Percentiles rank a stretch among this genome's conserved stretches.
Evolutionary conservation across 2,888 invertebrate species (phyloP).

Genomic region (Drosophila nigritarsus): DNA sequence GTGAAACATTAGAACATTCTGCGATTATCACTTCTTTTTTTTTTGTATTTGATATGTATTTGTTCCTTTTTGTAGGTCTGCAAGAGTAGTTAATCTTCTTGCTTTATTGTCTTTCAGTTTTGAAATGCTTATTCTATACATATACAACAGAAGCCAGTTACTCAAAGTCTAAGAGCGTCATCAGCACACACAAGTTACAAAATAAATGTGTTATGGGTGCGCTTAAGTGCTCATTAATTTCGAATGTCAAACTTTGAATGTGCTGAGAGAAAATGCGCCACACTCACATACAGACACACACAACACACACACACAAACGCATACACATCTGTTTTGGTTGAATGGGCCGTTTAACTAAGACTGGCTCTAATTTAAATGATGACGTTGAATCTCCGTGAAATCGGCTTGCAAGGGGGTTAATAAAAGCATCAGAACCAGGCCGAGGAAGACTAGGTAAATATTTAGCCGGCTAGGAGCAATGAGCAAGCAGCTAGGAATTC

Average conservation of each 20-base stretch:
- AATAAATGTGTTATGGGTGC: constrained; percentile 79
- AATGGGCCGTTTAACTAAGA: constrained; percentile 29
- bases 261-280: constrained; percentile 12
- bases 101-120: constrained; percentile 16
- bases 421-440: constrained; percentile 39
- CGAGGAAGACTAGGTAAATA: constrained; percentile 30
- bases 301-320: neutral
- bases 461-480: neutral
- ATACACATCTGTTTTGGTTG: neutral
- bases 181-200: constrained; percentile 49
- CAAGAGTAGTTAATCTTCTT: constrained; percentile 2
- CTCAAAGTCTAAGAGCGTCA: constrained; percentile 37
- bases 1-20: neutral
- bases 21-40: neutral
- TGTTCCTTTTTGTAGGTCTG: neutral
- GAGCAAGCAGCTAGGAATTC: constrained; percentile 4
- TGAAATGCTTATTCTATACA: constrained; percentile 18
- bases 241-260: constrained; percentile 65
- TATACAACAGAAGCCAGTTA: constrained; percentile 27
- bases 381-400: constrained; percentile 43
- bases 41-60: neutral
- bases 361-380: constrained; percentile 42
- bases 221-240: constrained; percentile 81
- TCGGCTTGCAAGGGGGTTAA: constrained; percentile 48
- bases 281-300: neutral